phyloP scores from a whole-genome alignment of 2,888 invertebrate genomes.

The Agriotes lineatus region DNA sequence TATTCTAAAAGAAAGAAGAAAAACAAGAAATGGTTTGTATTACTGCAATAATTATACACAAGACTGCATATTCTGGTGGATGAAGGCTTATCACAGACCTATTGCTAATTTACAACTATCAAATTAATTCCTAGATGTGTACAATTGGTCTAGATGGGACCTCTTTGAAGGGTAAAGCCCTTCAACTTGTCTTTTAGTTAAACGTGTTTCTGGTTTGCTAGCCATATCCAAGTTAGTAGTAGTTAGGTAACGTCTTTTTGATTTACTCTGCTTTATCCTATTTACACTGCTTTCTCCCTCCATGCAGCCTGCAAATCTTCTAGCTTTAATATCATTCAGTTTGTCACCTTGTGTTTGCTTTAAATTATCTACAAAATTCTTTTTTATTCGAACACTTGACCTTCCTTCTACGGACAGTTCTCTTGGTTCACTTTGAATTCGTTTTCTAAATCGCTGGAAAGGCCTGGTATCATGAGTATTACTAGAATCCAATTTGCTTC shows the following conservation, averaged over 20 bases:
- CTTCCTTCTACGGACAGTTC: not conserved
- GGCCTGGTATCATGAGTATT: not conserved
- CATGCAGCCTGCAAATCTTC: conserved; percentile 9
- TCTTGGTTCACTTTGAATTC: conserved; percentile 18
- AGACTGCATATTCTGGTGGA: not conserved
- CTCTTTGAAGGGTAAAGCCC: not conserved
- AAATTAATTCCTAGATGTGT: not conserved
- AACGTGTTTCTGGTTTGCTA: not conserved
- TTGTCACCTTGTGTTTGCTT: conserved; percentile 68
- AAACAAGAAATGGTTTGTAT: not conserved
- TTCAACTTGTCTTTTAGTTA: not conserved
- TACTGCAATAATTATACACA: not conserved
- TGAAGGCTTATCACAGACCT: not conserved
- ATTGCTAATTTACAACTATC: no score
- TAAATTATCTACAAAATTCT: conserved; percentile 10
- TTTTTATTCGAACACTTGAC: not conserved
- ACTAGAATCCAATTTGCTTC: not conserved
- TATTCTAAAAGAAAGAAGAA: not conserved
- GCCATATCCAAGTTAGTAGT: not conserved
- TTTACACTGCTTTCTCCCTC: not conserved
- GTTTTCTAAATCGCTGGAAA: conserved; percentile 7
- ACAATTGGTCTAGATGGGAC: not conserved
- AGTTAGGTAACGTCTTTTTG: not conserved
- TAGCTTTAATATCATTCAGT: conserved; percentile 65
- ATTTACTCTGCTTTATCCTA: not conserved